phyloP scores from a whole-genome alignment of 2,797 vertebrate genomes.

The Tolypeutes matacus region DNA sequence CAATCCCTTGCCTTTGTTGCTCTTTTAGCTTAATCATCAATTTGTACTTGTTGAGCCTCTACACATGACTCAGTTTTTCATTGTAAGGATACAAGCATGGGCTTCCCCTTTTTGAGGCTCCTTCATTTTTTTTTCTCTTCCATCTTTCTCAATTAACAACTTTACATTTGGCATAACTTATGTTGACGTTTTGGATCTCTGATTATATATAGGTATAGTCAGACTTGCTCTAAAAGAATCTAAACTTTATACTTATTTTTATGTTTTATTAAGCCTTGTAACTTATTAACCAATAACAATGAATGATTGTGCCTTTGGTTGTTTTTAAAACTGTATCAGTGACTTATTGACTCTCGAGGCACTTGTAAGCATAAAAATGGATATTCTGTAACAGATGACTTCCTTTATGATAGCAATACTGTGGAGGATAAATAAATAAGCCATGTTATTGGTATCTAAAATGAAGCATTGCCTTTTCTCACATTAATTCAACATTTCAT shows the following conservation, averaged over 20 bases:
- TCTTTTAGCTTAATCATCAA: background rate
- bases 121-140: background rate
- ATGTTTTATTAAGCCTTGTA: slow-evolving; percentile 78
- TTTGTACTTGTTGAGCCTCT: background rate
- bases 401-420: slow-evolving; percentile 36
- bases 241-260: slow-evolving; percentile 52
- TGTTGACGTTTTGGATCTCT: slow-evolving; percentile 62
- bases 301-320: slow-evolving; percentile 74
- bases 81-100: background rate
- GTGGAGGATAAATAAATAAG: slow-evolving; percentile 11
- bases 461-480: slow-evolving; percentile 73
- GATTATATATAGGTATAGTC: background rate
- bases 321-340: slow-evolving; percentile 78
- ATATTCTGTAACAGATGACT: slow-evolving; percentile 31
- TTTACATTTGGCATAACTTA: background rate
- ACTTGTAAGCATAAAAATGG: slow-evolving; percentile 52
- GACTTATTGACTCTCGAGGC: slow-evolving; percentile 75
- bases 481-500: slow-evolving; percentile 76
- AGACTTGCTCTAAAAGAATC: slow-evolving; percentile 27
- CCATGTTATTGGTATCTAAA: slow-evolving; percentile 65
- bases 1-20: background rate
- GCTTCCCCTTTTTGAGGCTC: background rate
- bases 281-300: slow-evolving; percentile 77
- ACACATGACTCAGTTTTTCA: background rate
- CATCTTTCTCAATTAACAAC: slow-evolving; percentile 41